Evolutionary conservation across 2,797 vertebrate genomes (phyloP), one percentile per base, ranked within the genome.

Genomic region (Fundulus diaphanus): DNA sequence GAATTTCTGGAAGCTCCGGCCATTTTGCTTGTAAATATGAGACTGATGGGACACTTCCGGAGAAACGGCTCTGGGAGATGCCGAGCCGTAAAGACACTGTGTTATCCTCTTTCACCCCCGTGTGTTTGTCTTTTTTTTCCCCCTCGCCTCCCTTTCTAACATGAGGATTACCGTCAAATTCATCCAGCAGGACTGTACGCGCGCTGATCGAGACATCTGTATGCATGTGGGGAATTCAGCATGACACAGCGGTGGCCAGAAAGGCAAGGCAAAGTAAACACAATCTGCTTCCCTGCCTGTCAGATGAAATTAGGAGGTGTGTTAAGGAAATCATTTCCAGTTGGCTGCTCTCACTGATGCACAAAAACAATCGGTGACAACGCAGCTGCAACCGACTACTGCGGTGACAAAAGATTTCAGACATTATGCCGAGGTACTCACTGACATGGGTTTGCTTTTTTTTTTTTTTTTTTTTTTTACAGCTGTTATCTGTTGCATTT

Each of bases 51-150:
- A 76, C 51, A 3, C 79, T 86, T 81, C 77, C 69, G 68, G 87
- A 86, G 76, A 90, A 79, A 80, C 77, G 85, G 87, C 86, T 89
- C 76, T 4, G 44, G 52, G 73, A 54, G 48, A 82, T 48, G 77
- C 76, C 0, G 83, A 90, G 90, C 90, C 88, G 84, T 78, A 66
- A 87, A 87, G 82, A 93, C 91, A 90, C 90, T 91, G 91, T 92
- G 90, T 86, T 85, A 76, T 67, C 84, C 78, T 72, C 54, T 72
- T 77, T 82, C 68, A 48, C 72, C 74, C 70, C 70, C 40, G 73
- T 88, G 71, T 52, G 63, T 87, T 56, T 69, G 42, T 83, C 79
- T 67, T 49, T 82, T 51, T 66, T n/a, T 85, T 70, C 40, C n/a
- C n/a, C n/a, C n/a, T n/a, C n/a, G 76, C 85, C 79, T 65, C 51